A percentile compares a stretch with the other conserved stretches of the same genome.
phyloP scores from a whole-genome alignment of 2,888 invertebrate genomes.

The Drosophila mimica region DNA sequence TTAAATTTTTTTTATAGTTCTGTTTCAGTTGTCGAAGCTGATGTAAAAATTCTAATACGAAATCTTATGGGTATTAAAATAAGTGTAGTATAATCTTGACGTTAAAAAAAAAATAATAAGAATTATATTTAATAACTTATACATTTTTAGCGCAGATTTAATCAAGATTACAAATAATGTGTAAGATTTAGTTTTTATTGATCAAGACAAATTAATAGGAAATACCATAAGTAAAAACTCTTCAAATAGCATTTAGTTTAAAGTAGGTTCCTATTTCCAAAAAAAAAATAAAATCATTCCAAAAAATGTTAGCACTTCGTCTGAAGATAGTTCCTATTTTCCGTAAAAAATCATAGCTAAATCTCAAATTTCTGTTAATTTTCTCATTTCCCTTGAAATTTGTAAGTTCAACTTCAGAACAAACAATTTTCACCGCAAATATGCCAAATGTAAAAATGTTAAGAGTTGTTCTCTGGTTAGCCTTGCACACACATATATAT shows the following conservation, averaged over 20 bases:
- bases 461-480: slow-evolving; percentile 33
- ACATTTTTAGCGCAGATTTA: not conserved
- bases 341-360: not conserved
- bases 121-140: not conserved
- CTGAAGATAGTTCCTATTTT: not conserved
- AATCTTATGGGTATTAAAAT: not conserved
- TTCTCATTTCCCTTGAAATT: not conserved
- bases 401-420: slow-evolving; percentile 1
- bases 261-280: not conserved
- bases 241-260: not conserved
- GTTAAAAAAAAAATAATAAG: not conserved
- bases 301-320: not conserved
- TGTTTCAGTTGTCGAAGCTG: too few species aligned
- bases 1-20: too few species aligned
- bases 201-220: not conserved
- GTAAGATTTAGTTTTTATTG: not conserved
- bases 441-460: slow-evolving; percentile 29
- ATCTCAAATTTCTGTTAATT: not conserved
- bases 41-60: too few species aligned
- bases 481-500: not conserved
- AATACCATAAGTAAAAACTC: not conserved
- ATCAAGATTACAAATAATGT: not conserved
- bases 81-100: not conserved
- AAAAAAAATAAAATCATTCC: too few species aligned
- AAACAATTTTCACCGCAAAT: not conserved